These are phyloP conservation scores for Drosophila biarmipes DNA, from an alignment of 1,140 invertebrate genomes.

Conservation along the genomic window DNA sequence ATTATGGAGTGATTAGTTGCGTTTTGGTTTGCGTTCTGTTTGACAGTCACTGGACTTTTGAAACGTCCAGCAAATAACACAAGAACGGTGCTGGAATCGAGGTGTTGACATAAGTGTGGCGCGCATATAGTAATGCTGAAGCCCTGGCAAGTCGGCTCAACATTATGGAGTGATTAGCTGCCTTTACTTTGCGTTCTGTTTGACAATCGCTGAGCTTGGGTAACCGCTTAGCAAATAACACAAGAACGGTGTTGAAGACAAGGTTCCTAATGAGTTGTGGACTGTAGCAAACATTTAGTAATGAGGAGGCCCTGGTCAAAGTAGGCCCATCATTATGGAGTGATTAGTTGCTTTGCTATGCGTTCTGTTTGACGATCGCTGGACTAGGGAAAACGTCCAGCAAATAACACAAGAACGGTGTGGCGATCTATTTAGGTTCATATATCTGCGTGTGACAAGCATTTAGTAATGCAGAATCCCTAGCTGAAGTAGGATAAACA, in stretches of 20 bases:
- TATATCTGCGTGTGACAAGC: conserved; percentile 25
- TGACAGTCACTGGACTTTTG: conserved; percentile 69
- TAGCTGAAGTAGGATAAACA: conserved; percentile 39
- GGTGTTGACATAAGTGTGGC: conserved; percentile 8
- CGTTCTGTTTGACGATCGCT: conserved; percentile 82
- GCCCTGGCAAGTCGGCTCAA: conserved; percentile 9
- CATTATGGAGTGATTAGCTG: conserved; percentile 14
- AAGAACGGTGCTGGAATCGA: conserved; percentile 51
- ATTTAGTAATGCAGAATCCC: conserved; percentile 41
- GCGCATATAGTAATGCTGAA: conserved; percentile 35
- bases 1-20: conserved; percentile 46
- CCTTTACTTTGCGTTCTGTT: conserved; percentile 3
- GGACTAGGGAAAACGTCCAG: conserved; percentile 31
- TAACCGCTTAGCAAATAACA: conserved; percentile 6
- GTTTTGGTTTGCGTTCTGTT: conserved; percentile 74
- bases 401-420: conserved; percentile 76
- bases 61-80: conserved; percentile 66
- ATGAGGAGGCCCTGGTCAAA: conserved; percentile 26
- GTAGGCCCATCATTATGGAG: conserved; percentile 58
- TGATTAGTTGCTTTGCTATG: conserved; percentile 50
- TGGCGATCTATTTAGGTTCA: not conserved
- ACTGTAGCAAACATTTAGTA: conserved; percentile 45
- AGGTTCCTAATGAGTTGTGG: not conserved
- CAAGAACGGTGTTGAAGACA: not conserved
- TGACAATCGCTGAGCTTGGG: conserved; percentile 5